These are phyloP conservation scores for Emydoidea blandingii DNA, from an alignment of 2,797 vertebrate species.

Conservation along the genomic window DNA sequence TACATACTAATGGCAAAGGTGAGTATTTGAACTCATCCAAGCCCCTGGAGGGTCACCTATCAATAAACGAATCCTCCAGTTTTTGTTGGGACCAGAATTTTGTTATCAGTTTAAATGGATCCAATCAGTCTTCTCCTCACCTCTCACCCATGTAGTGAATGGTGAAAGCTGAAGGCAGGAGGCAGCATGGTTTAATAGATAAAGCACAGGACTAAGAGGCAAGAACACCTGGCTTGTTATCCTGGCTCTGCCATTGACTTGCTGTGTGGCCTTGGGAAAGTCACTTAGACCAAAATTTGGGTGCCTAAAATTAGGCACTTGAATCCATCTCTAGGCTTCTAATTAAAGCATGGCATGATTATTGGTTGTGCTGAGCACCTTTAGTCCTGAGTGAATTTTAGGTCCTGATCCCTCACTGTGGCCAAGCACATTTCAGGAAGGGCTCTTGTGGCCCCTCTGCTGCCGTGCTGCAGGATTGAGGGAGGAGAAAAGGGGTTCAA, in stretches of 20 bases:
- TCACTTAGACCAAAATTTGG: not conserved
- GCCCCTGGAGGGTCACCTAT: not conserved
- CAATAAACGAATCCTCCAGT: not conserved
- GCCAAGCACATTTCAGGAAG: not conserved
- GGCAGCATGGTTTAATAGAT: not conserved
- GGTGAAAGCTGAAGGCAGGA: not conserved
- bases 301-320: not conserved
- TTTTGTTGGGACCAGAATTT: not conserved
- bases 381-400: not conserved
- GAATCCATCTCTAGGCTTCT: not conserved
- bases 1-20: not conserved
- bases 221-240: not conserved
- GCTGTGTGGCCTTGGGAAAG: not conserved
- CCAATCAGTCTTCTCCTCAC: not conserved
- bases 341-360: not conserved
- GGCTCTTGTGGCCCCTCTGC: not conserved
- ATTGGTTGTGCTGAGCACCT: not conserved
- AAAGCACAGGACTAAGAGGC: not conserved
- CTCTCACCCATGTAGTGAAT: not conserved
- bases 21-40: not conserved
- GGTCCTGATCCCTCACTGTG: not conserved
- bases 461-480: not conserved
- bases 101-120: not conserved
- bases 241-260: not conserved
- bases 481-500: not conserved